phyloP scores from a whole-genome alignment of 2,113 vertebrate species.

The Rostratula benghalensis region DNA sequence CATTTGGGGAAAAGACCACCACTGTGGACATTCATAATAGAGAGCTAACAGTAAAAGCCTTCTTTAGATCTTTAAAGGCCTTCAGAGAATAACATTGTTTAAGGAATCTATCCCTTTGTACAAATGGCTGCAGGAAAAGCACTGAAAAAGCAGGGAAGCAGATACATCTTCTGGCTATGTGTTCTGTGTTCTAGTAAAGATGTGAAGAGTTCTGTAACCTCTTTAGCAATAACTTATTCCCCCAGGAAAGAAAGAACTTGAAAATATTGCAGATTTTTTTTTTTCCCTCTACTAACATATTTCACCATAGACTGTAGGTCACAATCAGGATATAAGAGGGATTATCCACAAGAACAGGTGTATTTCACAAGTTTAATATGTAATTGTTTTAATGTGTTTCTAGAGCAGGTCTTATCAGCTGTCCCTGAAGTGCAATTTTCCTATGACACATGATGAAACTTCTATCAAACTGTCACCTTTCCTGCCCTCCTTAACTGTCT shows the following conservation, averaged over 20 bases:
- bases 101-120: background rate
- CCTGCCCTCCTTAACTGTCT: background rate
- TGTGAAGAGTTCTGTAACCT: background rate
- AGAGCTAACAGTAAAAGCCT: background rate
- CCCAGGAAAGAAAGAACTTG: background rate
- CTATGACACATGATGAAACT: background rate
- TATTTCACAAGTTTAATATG: background rate
- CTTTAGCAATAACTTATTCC: background rate
- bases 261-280: background rate
- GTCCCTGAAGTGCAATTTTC: background rate
- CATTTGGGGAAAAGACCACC: background rate
- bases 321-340: background rate
- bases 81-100: background rate
- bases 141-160: background rate
- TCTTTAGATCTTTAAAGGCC: background rate
- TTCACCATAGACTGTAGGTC: background rate
- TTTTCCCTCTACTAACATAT: background rate
- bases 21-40: background rate
- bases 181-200: background rate
- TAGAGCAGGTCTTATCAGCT: background rate
- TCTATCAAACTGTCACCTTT: background rate
- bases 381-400: background rate
- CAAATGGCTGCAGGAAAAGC: background rate
- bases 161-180: background rate
- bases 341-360: background rate